Conservation (phyloP, 2,888 invertebrate species). For the Balanococcus diminutus region DNA sequence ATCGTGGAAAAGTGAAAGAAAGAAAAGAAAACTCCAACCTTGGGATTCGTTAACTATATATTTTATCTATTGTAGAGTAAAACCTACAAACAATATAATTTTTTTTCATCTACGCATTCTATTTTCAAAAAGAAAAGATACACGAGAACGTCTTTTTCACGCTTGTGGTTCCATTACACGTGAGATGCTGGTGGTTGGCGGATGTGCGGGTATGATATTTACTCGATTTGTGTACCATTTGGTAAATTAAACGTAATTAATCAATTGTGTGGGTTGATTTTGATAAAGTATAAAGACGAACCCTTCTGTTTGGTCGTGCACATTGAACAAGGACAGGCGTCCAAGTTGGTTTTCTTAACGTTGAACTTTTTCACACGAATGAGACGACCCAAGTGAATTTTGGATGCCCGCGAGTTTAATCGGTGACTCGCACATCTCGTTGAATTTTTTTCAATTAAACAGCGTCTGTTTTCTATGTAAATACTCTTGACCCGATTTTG, state of each 20-base stretch:
- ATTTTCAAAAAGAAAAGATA: not conserved
- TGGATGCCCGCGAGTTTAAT: not conserved
- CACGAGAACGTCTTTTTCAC: not conserved
- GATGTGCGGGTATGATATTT: slow-evolving; percentile 10
- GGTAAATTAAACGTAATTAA: slow-evolving; percentile 27
- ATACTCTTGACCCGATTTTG: not conserved
- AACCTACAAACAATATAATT: not conserved
- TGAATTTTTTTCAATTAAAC: not conserved
- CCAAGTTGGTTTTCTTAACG: not conserved
- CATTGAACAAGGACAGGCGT: not conserved
- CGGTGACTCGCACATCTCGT: not conserved
- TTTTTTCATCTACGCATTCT: not conserved
- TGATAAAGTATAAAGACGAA: not conserved
- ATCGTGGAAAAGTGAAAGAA: not conserved
- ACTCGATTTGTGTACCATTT: not conserved
- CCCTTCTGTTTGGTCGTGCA: not conserved
- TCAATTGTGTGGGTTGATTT: not conserved
- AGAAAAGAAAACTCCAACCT: not conserved
- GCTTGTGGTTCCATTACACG: not conserved
- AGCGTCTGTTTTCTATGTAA: not conserved
- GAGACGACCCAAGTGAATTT: not conserved
- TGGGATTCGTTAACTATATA: too few species aligned
- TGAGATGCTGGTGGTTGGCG: not conserved
- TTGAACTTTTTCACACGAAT: not conserved
- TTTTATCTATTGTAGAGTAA: not conserved